Base-by-base conservation (phyloP, 2,113 vertebrate genomes). In the Okapia johnstoni region DNA sequence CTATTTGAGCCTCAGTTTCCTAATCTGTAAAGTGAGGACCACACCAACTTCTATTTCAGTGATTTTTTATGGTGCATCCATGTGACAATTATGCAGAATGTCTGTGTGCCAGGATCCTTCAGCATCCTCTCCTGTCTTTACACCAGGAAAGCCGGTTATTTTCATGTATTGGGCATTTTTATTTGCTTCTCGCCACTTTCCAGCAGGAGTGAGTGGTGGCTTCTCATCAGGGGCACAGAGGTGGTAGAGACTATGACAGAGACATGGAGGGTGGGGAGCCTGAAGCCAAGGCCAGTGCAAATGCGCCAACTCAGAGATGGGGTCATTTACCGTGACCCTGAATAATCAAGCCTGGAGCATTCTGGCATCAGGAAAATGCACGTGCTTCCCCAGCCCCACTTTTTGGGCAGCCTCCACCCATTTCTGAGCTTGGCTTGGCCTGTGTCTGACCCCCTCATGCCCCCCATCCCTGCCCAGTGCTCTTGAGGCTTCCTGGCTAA, bases 381-480 rank as follows among this genome's bases (percentile, higher is more conserved):
- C 43, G 28, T 11, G 16, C 52, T 46, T 48, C 25, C 17, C 25
- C 30, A 48, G 43, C 36, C 16, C 28, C 5, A 1, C 40, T 92
- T 46, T 40, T 79, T 30, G n/a, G 46, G 52, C 30, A 7, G 28
- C 52, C 6, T 52, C 0, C 23, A 12, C 17, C 43, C 19, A 23
- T 28, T 28, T 11, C 58, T 76, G 66, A 63, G n/a, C 48, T 16
- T 21, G 28, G 0, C 6, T 4, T 0, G 1, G 12, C 30, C 25
- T 40, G 19, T 30, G 2, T 33, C 54, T 46, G 28, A 76, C 86
- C 16, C 2, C 26, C 21, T 6, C 12, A 7, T 30, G 12, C 2
- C 28, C 2, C 33, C 81, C 21, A 55, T 50, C 33, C 54, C 21
- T n/a, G 14, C 26, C 36, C 3, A 15, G 33, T 4, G 2, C 36